Percentiles rank a stretch among this genome's conserved stretches.
Evolutionary conservation across 2,797 vertebrate species (phyloP).

Genomic region (Cynodonichthys magdalenae): DNA sequence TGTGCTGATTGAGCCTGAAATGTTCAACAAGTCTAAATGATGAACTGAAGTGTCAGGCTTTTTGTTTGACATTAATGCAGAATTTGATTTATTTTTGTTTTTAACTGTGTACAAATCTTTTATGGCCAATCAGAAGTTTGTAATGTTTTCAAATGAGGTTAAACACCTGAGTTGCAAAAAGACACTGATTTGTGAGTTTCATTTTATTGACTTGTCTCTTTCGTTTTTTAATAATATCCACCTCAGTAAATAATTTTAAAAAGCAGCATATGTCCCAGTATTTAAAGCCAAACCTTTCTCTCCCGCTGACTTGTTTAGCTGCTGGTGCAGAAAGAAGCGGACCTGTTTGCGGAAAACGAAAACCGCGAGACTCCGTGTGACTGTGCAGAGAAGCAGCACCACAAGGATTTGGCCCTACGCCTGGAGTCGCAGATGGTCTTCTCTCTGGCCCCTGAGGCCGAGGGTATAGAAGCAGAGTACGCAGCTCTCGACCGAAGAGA

Average conservation of each 20-base stretch:
- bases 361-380: conserved; percentile 98
- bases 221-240: not conserved
- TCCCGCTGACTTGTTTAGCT: conserved; percentile 70
- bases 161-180: not conserved
- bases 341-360: conserved; percentile 97
- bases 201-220: not conserved
- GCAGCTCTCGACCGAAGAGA: conserved; percentile 96
- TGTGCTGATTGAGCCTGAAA: not conserved
- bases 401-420: conserved; percentile 96
- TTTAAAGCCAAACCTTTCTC: conserved; percentile 14
- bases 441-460: conserved; percentile 93
- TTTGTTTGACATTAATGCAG: too few species aligned
- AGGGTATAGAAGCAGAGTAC: conserved; percentile 96
- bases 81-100: not conserved
- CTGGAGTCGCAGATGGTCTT: conserved; percentile 99
- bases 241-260: not conserved
- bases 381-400: conserved; percentile 96
- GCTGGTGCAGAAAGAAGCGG: conserved; percentile 91
- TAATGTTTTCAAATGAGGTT: too few species aligned
- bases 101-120: not conserved
- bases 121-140: too few species aligned
- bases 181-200: not conserved
- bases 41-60: not conserved
- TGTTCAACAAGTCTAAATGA: not conserved
- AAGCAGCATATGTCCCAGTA: not conserved